Conservation (phyloP, 2,888 invertebrate genomes). For the Cynaeus angustus region DNA sequence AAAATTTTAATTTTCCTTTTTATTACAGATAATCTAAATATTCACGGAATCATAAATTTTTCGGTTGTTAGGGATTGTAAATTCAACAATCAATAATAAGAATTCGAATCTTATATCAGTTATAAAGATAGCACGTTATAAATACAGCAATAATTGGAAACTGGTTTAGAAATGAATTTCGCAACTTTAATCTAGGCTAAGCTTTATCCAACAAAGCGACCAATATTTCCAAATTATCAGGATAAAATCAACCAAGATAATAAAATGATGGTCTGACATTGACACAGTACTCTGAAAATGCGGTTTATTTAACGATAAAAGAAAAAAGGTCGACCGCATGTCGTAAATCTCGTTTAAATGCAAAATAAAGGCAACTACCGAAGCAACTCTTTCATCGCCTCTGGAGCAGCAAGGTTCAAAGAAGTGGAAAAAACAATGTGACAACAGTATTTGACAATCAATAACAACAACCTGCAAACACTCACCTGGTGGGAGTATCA, state of each 20-base stretch:
- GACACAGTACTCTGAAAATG: constrained; percentile 4
- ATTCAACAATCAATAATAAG: neutral
- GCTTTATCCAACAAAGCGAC: neutral
- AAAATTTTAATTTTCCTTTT: no score
- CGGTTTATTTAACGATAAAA: constrained; percentile 7
- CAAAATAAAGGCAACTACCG: neutral
- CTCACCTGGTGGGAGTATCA: constrained; percentile 40
- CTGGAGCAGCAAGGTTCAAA: neutral
- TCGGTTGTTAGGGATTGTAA: neutral
- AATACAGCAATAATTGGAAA: neutral
- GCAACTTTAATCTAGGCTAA: neutral
- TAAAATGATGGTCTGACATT: neutral
- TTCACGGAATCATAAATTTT: no score
- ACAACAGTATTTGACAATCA: constrained; percentile 25
- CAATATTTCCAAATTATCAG: neutral
- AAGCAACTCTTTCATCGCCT: neutral
- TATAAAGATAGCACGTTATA: no score
- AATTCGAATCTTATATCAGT: no score
- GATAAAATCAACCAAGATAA: constrained; percentile 1
- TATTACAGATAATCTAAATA: no score
- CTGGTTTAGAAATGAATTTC: neutral
- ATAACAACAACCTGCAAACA: constrained; percentile 28
- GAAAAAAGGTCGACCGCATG: neutral
- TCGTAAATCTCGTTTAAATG: neutral
- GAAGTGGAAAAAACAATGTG: constrained; percentile 27